phyloP scores from a whole-genome alignment of 1,140 invertebrate genomes.

The Limonius californicus region DNA sequence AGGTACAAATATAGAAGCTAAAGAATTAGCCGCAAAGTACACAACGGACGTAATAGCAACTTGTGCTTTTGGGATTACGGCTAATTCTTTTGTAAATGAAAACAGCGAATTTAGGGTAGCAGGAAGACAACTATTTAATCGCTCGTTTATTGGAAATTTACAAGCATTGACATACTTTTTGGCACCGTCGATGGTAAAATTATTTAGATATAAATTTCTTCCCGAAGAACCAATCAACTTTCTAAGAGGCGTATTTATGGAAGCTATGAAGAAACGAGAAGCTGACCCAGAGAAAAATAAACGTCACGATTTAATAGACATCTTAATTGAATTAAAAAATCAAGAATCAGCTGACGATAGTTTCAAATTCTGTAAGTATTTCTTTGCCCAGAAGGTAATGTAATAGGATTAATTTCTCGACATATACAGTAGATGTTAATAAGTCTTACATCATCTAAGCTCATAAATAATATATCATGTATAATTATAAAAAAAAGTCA shows the following conservation, averaged over 20 bases:
- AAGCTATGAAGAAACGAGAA: too few relatives aligned
- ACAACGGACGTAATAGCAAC: conserved; percentile 54
- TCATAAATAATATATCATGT: too few relatives aligned
- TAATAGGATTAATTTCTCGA: too few relatives aligned
- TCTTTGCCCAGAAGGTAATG: too few relatives aligned
- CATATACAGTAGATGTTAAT: too few relatives aligned
- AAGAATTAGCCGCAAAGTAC: conserved; percentile 43
- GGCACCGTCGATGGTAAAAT: not conserved
- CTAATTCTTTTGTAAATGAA: not conserved
- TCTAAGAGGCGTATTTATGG: not conserved
- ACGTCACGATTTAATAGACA: not conserved
- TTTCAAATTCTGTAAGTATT: conserved; percentile 15
- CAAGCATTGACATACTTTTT: not conserved
- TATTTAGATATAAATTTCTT: conserved; percentile 2
- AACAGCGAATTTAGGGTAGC: not conserved
- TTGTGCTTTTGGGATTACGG: not conserved
- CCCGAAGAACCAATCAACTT: not conserved
- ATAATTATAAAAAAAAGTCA: too few relatives aligned
- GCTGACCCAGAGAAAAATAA: not conserved
- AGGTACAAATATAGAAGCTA: conserved; percentile 25
- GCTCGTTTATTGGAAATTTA: not conserved
- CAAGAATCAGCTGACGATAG: conserved; percentile 39
- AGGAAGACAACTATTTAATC: not conserved
- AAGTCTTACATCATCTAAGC: too few relatives aligned
- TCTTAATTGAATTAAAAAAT: not conserved